phyloP scores from a whole-genome alignment of 1,140 invertebrate genomes.

The Apis florea region DNA sequence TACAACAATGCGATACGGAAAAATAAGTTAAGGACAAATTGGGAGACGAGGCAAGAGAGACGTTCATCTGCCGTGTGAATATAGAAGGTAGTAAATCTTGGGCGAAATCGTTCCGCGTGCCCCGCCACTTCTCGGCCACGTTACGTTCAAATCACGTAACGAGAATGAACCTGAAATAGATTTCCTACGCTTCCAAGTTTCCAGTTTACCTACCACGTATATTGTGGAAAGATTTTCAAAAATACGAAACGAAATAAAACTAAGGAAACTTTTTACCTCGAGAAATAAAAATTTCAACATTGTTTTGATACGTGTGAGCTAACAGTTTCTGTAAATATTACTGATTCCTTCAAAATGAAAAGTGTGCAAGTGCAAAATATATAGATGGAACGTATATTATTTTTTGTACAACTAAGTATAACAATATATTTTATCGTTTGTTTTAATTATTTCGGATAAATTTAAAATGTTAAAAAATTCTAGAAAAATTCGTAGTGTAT shows the following conservation, averaged over 20 bases:
- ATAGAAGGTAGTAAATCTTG: not conserved
- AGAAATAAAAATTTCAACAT: not conserved
- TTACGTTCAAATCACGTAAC: conserved; percentile 10
- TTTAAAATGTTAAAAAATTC: too few species aligned
- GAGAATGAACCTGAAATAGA: conserved; percentile 7
- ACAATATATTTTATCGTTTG: too few species aligned
- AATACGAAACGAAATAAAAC: not conserved
- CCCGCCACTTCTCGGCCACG: not conserved
- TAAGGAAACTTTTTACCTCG: not conserved
- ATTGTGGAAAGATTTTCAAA: not conserved
- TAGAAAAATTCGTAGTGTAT: too few species aligned
- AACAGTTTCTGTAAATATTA: not conserved
- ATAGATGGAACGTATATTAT: too few species aligned
- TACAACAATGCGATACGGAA: not conserved
- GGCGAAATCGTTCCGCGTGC: too few species aligned
- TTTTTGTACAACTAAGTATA: too few species aligned
- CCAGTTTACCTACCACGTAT: not conserved
- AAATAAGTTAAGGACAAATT: not conserved
- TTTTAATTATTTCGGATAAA: too few species aligned
- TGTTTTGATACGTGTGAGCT: not conserved
- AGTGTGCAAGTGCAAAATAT: not conserved
- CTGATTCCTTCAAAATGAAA: not conserved
- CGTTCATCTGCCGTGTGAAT: not conserved
- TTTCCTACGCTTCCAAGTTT: not conserved
- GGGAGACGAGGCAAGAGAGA: not conserved